Percentiles rank a stretch among this genome's conserved stretches.
Evolutionary conservation across 2,797 vertebrate genomes (phyloP).

Genomic region (Rousettus madagascariensis): DNA sequence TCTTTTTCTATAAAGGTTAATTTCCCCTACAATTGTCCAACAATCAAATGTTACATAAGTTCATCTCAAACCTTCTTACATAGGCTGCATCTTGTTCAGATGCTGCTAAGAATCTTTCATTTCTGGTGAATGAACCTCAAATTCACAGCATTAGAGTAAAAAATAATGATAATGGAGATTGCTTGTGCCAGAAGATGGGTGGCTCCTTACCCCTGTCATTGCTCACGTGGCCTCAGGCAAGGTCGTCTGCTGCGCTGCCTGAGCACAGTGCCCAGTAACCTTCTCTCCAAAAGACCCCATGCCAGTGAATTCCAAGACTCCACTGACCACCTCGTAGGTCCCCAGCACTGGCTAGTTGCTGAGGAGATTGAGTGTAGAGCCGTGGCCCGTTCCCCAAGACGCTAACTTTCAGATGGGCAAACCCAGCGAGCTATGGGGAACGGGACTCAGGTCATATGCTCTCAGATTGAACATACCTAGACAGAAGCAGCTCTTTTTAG

Average conservation of each 20-base stretch:
- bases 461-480: not conserved
- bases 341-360: not conserved
- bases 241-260: not conserved
- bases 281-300: not conserved
- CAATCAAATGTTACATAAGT: not conserved
- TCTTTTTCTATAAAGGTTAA: not conserved
- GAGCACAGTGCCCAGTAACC: rapidly evolving
- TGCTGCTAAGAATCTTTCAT: not conserved
- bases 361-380: not conserved
- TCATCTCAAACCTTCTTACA: not conserved
- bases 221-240: not conserved
- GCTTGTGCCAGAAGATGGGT: not conserved
- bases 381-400: not conserved
- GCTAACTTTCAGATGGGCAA: not conserved
- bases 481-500: not conserved
- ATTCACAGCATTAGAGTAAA: not conserved
- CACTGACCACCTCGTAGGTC: no score
- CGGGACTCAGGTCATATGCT: not conserved
- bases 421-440: not conserved
- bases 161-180: not conserved
- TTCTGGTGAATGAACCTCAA: not conserved
- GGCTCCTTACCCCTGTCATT: not conserved
- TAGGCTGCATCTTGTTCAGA: not conserved
- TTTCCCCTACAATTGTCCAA: not conserved
- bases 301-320: not conserved